These are phyloP conservation scores for Phalanger gymnotis DNA, from an alignment of 2,797 vertebrate species.

Conservation along the genomic window DNA sequence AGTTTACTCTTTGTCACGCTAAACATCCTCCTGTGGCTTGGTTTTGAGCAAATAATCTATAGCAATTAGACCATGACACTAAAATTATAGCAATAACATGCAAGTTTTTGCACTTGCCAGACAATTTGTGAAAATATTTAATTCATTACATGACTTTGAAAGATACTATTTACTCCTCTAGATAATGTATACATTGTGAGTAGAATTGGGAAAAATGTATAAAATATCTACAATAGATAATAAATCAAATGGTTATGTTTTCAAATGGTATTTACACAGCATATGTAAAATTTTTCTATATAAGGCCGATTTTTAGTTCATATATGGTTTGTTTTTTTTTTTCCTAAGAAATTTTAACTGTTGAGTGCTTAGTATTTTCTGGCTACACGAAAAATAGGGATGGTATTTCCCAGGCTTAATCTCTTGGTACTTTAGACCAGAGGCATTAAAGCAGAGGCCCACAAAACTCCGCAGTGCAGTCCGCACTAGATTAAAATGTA, in stretches of 20 bases:
- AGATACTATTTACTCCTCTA: slow-evolving; percentile 16
- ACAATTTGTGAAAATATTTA: slow-evolving; percentile 38
- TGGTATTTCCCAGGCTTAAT: neutral
- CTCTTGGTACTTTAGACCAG: neutral
- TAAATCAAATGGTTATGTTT: neutral
- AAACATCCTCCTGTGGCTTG: neutral
- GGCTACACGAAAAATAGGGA: neutral
- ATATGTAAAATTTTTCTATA: neutral
- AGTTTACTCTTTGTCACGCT: neutral
- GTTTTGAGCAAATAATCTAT: neutral
- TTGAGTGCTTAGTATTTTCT: neutral
- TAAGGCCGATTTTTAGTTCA: neutral
- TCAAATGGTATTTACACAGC: neutral
- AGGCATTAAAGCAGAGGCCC: neutral
- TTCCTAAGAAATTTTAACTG: neutral
- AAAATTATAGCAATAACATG: neutral
- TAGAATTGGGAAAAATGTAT: neutral
- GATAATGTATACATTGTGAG: neutral
- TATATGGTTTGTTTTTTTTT: neutral
- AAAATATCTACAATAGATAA: neutral
- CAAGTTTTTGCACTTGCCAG: neutral
- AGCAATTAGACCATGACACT: neutral
- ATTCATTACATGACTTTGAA: slow-evolving; percentile 5
- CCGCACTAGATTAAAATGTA: neutral
- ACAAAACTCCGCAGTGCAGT: neutral